Percentiles rank a stretch among this genome's conserved stretches.
These are phyloP conservation scores for Buceros bicornis DNA, from an alignment of 2,797 vertebrate species.

Conservation along the genomic window DNA sequence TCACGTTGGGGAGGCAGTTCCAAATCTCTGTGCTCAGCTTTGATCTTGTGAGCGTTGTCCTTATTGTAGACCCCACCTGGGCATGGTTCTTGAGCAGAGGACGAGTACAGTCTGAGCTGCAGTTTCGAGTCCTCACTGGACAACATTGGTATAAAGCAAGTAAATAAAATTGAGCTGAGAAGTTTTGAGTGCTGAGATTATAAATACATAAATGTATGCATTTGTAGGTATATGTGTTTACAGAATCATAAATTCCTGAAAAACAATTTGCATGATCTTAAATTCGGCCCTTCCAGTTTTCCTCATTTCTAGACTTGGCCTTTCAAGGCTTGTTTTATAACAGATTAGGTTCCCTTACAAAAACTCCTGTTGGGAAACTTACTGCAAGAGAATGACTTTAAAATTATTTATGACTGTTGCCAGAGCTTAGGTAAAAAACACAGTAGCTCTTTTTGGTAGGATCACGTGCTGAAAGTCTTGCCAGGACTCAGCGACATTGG, in stretches of 20 bases:
- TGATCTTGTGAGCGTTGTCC: not conserved
- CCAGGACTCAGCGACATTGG: accelerated
- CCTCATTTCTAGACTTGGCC: not conserved
- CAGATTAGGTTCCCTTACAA: not conserved
- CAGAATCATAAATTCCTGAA: not conserved
- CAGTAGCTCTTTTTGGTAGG: not conserved
- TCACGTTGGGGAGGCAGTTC: accelerated
- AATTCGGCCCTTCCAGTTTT: not conserved
- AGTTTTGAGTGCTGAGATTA: not conserved
- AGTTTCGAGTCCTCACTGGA: not conserved
- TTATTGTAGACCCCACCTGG: not conserved
- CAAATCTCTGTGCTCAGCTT: not conserved
- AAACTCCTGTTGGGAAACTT: not conserved
- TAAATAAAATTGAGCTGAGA: not conserved
- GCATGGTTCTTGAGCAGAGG: not conserved
- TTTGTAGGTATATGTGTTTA: not conserved
- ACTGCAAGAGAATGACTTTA: not conserved
- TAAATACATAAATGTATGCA: not conserved
- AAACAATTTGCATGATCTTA: not conserved
- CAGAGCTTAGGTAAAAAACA: accelerated
- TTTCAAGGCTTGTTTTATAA: not conserved
- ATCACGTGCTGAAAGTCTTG: not conserved
- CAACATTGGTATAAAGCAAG: not conserved
- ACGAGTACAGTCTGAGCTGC: not conserved
- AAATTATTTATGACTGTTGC: not conserved